A percentile compares a stretch with the other conserved stretches of the same genome.
These are phyloP conservation scores for Myotis pilosus DNA, from an alignment of 2,797 vertebrate species.

Conservation along the genomic window DNA sequence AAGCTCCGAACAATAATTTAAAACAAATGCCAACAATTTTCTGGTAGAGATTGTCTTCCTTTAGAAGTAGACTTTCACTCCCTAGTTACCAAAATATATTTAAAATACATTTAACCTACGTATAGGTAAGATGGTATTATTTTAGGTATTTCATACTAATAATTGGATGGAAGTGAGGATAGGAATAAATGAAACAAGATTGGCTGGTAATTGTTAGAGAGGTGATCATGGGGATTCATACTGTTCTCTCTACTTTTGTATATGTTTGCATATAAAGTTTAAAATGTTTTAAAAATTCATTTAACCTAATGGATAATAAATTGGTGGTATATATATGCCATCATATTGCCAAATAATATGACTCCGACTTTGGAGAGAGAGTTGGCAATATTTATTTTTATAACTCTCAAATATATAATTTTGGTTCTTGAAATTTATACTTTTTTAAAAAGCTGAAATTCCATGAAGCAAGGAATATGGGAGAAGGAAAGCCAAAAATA, in stretches of 20 bases:
- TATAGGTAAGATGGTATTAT: background rate
- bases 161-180: background rate
- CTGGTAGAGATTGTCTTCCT: background rate
- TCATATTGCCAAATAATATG: background rate
- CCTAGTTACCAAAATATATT: constrained; percentile 7
- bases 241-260: background rate
- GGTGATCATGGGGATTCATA: background rate
- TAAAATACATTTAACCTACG: background rate
- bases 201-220: background rate
- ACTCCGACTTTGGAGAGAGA: background rate
- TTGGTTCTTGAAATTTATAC: background rate
- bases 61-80: background rate
- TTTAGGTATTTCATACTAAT: background rate
- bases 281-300: background rate
- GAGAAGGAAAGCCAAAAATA: background rate
- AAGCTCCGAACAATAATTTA: background rate
- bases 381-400: background rate
- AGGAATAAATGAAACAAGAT: background rate
- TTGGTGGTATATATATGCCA: background rate
- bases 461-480: background rate
- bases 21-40: background rate
- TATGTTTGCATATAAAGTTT: background rate
- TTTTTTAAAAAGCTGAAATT: background rate
- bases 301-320: constrained; percentile 9
- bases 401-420: background rate